Percentiles rank a stretch among this genome's conserved stretches.
Evolutionary conservation across 1,140 invertebrate genomes (phyloP).

Genomic region (Dendroctonus valens): DNA sequence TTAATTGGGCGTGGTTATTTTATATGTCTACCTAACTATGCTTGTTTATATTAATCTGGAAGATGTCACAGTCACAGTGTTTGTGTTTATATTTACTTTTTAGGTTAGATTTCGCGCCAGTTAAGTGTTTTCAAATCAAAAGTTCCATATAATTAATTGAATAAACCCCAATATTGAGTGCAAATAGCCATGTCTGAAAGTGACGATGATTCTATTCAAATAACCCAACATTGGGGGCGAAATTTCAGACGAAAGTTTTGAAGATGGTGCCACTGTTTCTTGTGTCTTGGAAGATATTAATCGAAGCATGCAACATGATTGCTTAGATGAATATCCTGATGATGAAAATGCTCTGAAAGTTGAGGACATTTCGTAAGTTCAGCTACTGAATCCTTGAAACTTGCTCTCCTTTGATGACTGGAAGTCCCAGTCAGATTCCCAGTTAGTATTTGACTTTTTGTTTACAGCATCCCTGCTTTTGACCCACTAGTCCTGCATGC

Average conservation of each 20-base stretch:
- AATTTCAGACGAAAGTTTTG: conserved; percentile 27
- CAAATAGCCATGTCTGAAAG: conserved; percentile 9
- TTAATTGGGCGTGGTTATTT: too few species aligned
- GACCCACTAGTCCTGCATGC: conserved; percentile 45
- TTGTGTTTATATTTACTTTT: neutral
- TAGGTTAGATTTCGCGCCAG: neutral
- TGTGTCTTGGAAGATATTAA: conserved; percentile 45
- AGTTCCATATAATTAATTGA: neutral
- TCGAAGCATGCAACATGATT: conserved; percentile 45
- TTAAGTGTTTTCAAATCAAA: too few species aligned
- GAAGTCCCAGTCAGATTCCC: too few species aligned
- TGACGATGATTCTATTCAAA: neutral
- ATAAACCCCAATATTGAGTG: neutral
- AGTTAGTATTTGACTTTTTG: conserved; percentile 18
- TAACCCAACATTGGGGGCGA: conserved; percentile 40
- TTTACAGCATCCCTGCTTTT: conserved; percentile 40
- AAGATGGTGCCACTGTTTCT: conserved; percentile 20
- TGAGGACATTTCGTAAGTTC: conserved; percentile 35
- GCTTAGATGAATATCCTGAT: conserved; percentile 40
- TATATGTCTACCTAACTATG: too few species aligned
- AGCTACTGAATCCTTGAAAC: neutral
- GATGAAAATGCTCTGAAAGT: conserved; percentile 30
- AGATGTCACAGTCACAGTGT: neutral
- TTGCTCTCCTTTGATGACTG: neutral
- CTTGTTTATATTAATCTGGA: too few species aligned